Base-by-base conservation (phyloP, 2,113 vertebrate genomes). In the Cephalopterus ornatus region DNA sequence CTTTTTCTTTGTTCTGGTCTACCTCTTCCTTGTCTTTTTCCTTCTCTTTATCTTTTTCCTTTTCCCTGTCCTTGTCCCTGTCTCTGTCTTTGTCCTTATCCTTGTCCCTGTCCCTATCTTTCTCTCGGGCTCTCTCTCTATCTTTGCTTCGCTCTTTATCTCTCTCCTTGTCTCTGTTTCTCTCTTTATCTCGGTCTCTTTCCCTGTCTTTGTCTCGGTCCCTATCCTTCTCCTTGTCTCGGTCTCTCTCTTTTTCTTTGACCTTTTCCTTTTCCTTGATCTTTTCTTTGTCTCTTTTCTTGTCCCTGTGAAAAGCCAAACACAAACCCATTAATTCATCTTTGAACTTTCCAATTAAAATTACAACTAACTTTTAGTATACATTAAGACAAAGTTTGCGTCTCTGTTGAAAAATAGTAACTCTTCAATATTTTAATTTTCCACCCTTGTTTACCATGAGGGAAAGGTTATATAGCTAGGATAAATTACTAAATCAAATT, bases 221-320 rank as follows among this genome's bases (percentile, higher is more conserved):
- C 92, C 94, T 97, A 56, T 97, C 98, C 89, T 89, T 98, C 85
- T 97, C 97, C 89, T 88, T 98, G 84, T 98, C 98, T 93, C 94
- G 89, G 67, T 97, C 98, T 97, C 92, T 98, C 46, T 96, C 97
- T 63, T 94, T 98, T 93, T 98, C 97, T 91, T 98, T 97, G 70
- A 96, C 72, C 86, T 98, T 98, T 98, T 98, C 97, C 96, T 97
- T 97, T 82, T 98, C 98, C 56, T 96, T 97, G 72, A 97, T 68
- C 95, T 97, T 97, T 94, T 98, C 98, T 79, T 97, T 98, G 91
- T 98, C 97, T 97, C 97, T 98, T 94, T 98, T 98, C 97, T 98
- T 98, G 96, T 98, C 98, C 96, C 98, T 98, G 95, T 88, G 85
- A 85, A 92, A 97, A 96, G 47, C 65, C 92, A 97, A 96, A 95